Percentiles rank a stretch among this genome's conserved stretches.
phyloP scores from a whole-genome alignment of 64 coral and sea anemone genomes.

The Montipora cactus region DNA sequence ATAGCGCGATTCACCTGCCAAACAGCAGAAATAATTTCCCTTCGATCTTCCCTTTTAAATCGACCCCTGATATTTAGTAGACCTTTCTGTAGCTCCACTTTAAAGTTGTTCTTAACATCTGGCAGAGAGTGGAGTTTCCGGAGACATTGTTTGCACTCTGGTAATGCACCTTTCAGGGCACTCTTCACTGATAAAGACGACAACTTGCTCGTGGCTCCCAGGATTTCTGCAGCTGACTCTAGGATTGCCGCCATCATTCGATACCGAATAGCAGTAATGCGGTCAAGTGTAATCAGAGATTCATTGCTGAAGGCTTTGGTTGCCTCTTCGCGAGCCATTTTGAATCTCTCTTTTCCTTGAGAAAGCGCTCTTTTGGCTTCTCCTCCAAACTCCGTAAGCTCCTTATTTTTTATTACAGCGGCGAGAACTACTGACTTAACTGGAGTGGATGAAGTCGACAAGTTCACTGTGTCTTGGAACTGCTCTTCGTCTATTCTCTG shows the following conservation, averaged over 20 bases:
- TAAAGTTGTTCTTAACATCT: conserved; percentile 19
- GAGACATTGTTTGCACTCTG: conserved; percentile 52
- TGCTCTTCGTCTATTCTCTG: neutral
- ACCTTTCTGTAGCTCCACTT: conserved; percentile 3
- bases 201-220: too few species aligned
- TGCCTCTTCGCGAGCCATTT: conserved; percentile 35
- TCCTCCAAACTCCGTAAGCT: neutral
- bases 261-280: conserved; percentile 46
- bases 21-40: conserved; percentile 25
- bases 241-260: conserved; percentile 63
- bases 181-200: conserved; percentile 6
- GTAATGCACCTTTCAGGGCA: neutral
- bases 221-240: neutral
- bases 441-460: neutral
- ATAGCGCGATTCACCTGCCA: conserved; percentile 18
- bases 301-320: conserved; percentile 72
- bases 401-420: neutral
- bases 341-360: conserved; percentile 45
- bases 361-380: too few species aligned
- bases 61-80: neutral
- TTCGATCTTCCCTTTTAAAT: neutral
- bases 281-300: conserved; percentile 24
- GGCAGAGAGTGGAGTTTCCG: conserved; percentile 45
- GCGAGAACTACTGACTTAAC: neutral
- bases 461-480: neutral